These are phyloP conservation scores for Zygaena filipendulae DNA, from an alignment of 2,888 invertebrate genomes.

Conservation along the genomic window DNA sequence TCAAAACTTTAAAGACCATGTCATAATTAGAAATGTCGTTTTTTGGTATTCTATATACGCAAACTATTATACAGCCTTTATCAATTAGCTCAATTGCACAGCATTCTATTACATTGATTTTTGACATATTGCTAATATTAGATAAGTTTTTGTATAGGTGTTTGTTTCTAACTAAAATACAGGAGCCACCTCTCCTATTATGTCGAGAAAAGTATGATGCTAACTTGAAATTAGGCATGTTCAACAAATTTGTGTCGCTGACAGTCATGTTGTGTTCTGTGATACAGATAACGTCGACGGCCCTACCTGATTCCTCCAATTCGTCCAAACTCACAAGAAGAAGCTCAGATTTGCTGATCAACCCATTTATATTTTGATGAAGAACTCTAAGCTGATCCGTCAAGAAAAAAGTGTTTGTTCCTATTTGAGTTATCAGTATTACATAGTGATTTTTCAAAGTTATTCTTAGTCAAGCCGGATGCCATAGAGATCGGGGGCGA, in stretches of 20 bases:
- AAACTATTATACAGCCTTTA: slow-evolving; percentile 6
- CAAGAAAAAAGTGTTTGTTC: slow-evolving; percentile 6
- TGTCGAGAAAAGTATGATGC: slow-evolving; percentile 5
- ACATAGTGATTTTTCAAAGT: no score
- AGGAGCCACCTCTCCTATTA: slow-evolving; percentile 11
- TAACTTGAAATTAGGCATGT: slow-evolving; percentile 6
- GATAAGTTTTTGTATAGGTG: neutral
- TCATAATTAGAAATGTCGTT: neutral
- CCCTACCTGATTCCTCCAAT: neutral
- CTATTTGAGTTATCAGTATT: slow-evolving; percentile 1
- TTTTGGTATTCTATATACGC: slow-evolving; percentile 12
- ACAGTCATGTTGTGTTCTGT: slow-evolving; percentile 15
- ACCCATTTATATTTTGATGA: slow-evolving; percentile 12
- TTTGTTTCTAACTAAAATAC: slow-evolving; percentile 5
- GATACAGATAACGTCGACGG: slow-evolving; percentile 11
- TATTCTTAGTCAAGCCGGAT: no score
- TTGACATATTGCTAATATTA: neutral
- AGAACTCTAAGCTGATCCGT: slow-evolving; percentile 6
- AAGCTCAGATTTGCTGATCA: slow-evolving; percentile 8
- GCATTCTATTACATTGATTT: slow-evolving; percentile 9
- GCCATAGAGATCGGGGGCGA: no score
- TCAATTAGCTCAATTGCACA: slow-evolving; percentile 10
- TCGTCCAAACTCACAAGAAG: slow-evolving; percentile 8
- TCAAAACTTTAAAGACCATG: slow-evolving; percentile 4
- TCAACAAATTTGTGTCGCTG: slow-evolving; percentile 2